These are phyloP conservation scores for Epinotia brunnichana DNA, from an alignment of 2,888 invertebrate genomes.

Conservation along the genomic window DNA sequence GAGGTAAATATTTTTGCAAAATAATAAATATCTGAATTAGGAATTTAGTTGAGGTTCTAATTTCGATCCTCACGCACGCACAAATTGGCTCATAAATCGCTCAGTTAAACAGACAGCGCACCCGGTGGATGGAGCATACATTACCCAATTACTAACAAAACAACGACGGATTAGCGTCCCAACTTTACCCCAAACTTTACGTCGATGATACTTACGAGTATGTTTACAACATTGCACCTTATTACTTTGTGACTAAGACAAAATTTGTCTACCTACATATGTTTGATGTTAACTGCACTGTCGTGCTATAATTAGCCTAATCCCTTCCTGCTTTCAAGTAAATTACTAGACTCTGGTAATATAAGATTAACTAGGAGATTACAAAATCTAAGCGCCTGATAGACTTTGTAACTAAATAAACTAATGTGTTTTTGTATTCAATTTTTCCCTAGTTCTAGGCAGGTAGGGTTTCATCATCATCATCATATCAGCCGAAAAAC, in stretches of 20 bases:
- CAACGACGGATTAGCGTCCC: slow-evolving; percentile 12
- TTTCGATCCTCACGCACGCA: too few species aligned
- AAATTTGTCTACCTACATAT: too few species aligned
- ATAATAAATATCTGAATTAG: too few species aligned
- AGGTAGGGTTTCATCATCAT: too few species aligned
- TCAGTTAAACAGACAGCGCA: not conserved
- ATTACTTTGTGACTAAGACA: too few species aligned
- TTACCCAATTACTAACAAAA: slow-evolving; percentile 30
- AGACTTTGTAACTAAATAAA: not conserved
- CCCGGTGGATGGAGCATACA: not conserved
- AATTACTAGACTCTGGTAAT: not conserved
- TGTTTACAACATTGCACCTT: too few species aligned
- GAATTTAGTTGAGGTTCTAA: too few species aligned
- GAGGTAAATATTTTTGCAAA: too few species aligned
- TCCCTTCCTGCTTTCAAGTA: not conserved
- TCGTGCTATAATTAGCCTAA: not conserved
- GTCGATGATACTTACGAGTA: too few species aligned
- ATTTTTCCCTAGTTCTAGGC: too few species aligned
- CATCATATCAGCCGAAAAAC: too few species aligned
- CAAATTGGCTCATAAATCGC: not conserved
- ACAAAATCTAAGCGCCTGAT: not conserved
- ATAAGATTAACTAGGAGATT: not conserved
- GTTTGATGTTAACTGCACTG: not conserved
- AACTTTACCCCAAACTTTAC: not conserved
- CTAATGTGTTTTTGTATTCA: too few species aligned